phyloP scores from a whole-genome alignment of 2,888 invertebrate species.

The Mythimna albipuncta region DNA sequence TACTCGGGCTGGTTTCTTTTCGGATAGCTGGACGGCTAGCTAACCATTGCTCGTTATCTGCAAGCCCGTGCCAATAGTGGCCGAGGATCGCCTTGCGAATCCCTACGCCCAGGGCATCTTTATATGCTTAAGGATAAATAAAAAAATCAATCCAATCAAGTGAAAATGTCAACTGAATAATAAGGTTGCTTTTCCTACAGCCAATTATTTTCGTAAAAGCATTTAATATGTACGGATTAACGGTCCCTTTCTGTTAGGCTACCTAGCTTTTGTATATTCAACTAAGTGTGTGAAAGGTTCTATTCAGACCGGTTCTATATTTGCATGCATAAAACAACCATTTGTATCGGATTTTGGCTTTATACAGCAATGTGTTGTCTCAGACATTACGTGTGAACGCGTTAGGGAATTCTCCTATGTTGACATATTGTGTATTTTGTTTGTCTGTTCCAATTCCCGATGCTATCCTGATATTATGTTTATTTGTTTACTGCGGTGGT shows the following conservation, averaged over 20 bases:
- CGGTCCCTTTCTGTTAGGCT: slow-evolving; percentile 19
- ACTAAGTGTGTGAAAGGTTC: slow-evolving; percentile 26
- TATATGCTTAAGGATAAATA: slow-evolving; percentile 6
- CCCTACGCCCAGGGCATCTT: too few species aligned
- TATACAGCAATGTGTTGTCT: slow-evolving; percentile 32
- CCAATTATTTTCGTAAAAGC: slow-evolving; percentile 11
- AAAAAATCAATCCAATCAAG: slow-evolving; percentile 10
- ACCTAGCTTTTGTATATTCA: slow-evolving; percentile 38
- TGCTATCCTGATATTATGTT: slow-evolving; percentile 24
- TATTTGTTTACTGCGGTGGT: slow-evolving; percentile 29
- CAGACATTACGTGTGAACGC: slow-evolving; percentile 42
- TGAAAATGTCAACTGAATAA: not conserved
- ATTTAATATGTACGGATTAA: slow-evolving; percentile 20
- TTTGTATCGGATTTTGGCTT: slow-evolving; percentile 52
- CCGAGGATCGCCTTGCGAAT: too few species aligned
- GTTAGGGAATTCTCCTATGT: slow-evolving; percentile 40
- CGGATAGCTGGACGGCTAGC: too few species aligned
- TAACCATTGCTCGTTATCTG: too few species aligned
- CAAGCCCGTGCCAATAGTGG: too few species aligned
- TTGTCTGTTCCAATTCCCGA: slow-evolving; percentile 27
- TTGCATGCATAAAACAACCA: slow-evolving; percentile 57
- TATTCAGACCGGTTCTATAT: slow-evolving; percentile 42
- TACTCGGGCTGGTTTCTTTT: too few species aligned
- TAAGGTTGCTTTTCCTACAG: slow-evolving; percentile 18
- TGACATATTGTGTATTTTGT: slow-evolving; percentile 48